These are phyloP conservation scores for Oeneis ivallda DNA, from an alignment of 2,888 invertebrate genomes.

Conservation along the genomic window DNA sequence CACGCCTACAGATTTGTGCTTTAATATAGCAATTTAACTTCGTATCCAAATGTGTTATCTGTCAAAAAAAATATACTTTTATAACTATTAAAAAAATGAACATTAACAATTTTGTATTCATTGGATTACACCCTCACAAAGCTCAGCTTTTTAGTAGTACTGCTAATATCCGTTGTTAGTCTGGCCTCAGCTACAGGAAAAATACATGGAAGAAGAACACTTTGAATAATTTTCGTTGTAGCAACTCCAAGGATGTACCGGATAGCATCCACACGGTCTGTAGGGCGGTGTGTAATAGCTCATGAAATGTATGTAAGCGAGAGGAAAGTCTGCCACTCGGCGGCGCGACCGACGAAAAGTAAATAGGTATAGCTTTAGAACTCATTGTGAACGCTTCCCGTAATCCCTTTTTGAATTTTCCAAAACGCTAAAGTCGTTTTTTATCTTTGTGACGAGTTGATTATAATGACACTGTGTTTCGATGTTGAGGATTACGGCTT, in stretches of 20 bases:
- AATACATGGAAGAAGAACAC: too few species aligned
- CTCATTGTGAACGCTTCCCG: constrained; percentile 64
- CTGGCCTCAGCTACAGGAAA: too few species aligned
- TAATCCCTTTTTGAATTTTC: constrained; percentile 66
- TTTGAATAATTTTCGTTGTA: constrained; percentile 9
- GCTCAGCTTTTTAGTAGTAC: too few species aligned
- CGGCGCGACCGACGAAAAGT: constrained; percentile 56
- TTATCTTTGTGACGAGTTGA: constrained; percentile 46
- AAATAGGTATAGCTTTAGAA: constrained; percentile 58
- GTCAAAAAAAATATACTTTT: too few species aligned
- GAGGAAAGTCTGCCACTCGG: constrained; percentile 64
- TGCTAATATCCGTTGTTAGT: too few species aligned
- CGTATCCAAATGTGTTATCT: too few species aligned
- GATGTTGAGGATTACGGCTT: constrained; percentile 1
- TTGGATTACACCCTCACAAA: too few species aligned
- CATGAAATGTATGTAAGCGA: constrained; percentile 81
- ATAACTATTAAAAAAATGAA: too few species aligned
- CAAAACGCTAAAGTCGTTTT: constrained; percentile 55
- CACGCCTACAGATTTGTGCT: too few species aligned
- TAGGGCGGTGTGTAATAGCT: constrained; percentile 77
- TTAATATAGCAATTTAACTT: too few species aligned
- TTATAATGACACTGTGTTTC: constrained; percentile 17
- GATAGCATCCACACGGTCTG: constrained; percentile 43
- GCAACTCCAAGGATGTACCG: constrained; percentile 50
- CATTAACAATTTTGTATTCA: too few species aligned